phyloP scores from a whole-genome alignment of 2,888 invertebrate genomes.

The Spicauda simplicius region DNA sequence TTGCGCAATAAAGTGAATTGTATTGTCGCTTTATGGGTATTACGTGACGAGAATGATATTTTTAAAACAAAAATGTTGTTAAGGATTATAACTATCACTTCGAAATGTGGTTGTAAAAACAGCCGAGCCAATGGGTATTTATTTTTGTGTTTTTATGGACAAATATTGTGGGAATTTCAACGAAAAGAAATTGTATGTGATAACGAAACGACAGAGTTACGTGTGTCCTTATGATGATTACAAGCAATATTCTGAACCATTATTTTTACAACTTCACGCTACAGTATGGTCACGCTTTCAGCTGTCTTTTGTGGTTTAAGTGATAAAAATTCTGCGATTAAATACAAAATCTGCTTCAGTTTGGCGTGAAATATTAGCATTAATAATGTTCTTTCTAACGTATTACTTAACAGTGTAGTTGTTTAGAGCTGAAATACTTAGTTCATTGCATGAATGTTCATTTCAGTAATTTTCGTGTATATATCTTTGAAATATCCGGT shows the following conservation, averaged over 20 bases:
- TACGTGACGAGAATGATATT: background rate
- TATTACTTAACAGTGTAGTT: too few species aligned
- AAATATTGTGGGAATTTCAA: conserved; percentile 8
- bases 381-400: too few species aligned
- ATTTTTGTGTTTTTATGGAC: background rate
- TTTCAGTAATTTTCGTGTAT: too few species aligned
- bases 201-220: conserved; percentile 23
- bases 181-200: conserved; percentile 15
- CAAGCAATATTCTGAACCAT: conserved; percentile 10
- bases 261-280: conserved; percentile 31
- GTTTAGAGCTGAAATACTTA: too few species aligned
- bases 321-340: background rate
- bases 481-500: too few species aligned
- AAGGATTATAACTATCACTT: background rate
- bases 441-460: too few species aligned
- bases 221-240: conserved; percentile 6
- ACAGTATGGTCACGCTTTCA: conserved; percentile 25
- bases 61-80: background rate
- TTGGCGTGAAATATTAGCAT: too few species aligned
- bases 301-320: background rate
- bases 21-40: background rate
- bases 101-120: background rate
- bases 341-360: too few species aligned
- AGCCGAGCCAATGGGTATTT: background rate
- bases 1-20: background rate